Evolutionary conservation across 1,140 invertebrate genomes (phyloP).

Genomic region (Ceratosolen solmsi): DNA sequence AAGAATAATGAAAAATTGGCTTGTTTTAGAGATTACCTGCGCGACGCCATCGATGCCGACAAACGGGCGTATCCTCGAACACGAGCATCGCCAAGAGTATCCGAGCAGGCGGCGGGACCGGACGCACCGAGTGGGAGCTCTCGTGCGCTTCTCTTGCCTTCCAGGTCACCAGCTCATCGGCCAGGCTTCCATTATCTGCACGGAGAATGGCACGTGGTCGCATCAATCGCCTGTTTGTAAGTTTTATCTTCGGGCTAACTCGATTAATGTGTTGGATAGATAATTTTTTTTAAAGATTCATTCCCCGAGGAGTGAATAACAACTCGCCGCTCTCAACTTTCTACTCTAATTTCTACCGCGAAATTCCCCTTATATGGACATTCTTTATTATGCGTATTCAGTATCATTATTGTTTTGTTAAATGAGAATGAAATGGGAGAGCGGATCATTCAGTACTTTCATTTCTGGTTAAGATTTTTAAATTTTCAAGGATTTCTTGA

Average conservation of each 20-base stretch:
- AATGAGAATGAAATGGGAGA: no score
- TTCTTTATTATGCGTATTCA: no score
- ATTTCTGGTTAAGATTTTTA: neutral
- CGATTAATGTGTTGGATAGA: neutral
- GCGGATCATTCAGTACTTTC: no score
- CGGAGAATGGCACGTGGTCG: constrained; percentile 89
- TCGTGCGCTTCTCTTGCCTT: constrained; percentile 85
- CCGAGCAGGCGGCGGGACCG: constrained; percentile 68
- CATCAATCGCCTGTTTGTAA: constrained; percentile 87
- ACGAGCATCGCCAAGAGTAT: constrained; percentile 69
- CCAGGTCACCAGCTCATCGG: constrained; percentile 82
- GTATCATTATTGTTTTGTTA: no score
- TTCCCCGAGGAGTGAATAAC: no score
- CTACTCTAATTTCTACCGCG: no score
- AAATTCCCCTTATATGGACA: no score
- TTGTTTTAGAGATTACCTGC: constrained; percentile 83
- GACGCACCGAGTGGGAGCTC: constrained; percentile 81
- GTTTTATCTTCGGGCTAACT: constrained; percentile 48
- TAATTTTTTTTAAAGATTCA: no score
- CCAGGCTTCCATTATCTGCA: constrained; percentile 87
- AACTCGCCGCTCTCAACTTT: no score
- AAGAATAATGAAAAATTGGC: neutral
- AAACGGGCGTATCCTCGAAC: constrained; percentile 81
- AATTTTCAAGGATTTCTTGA: neutral
- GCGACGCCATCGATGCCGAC: constrained; percentile 80